A percentile compares a stretch with the other conserved stretches of the same genome.
phyloP scores from a whole-genome alignment of 2,797 vertebrate genomes.

The Capromys pilorides region DNA sequence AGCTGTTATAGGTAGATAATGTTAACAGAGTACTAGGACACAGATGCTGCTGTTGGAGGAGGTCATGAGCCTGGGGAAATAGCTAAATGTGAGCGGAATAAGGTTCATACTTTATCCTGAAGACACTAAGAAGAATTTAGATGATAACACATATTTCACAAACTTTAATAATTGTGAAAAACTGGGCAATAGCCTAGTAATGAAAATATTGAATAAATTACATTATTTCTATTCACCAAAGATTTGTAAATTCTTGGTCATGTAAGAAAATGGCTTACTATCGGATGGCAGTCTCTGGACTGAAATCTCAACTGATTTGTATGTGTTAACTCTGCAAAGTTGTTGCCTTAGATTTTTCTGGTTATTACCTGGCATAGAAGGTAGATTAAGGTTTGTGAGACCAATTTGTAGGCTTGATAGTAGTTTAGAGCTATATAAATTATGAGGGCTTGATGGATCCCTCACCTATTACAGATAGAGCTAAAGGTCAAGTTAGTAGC shows the following conservation, averaged over 20 bases:
- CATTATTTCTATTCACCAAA: neutral
- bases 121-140: neutral
- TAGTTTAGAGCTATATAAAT: neutral
- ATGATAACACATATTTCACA: neutral
- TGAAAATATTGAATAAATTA: neutral
- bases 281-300: neutral
- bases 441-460: neutral
- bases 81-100: neutral
- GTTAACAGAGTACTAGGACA: neutral
- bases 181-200: neutral
- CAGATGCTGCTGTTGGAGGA: neutral
- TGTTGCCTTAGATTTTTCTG: neutral
- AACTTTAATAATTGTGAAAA: neutral
- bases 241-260: neutral
- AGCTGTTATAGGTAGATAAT: neutral
- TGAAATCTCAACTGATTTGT: neutral
- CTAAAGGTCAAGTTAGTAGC: neutral
- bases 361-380: neutral
- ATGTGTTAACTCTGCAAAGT: neutral
- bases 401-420: neutral
- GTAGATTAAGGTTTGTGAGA: constrained; percentile 23
- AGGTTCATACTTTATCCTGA: neutral
- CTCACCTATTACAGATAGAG: neutral
- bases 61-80: neutral
- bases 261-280: neutral